phyloP scores from a whole-genome alignment of 2,888 invertebrate genomes.

The Drosophila ochracea region DNA sequence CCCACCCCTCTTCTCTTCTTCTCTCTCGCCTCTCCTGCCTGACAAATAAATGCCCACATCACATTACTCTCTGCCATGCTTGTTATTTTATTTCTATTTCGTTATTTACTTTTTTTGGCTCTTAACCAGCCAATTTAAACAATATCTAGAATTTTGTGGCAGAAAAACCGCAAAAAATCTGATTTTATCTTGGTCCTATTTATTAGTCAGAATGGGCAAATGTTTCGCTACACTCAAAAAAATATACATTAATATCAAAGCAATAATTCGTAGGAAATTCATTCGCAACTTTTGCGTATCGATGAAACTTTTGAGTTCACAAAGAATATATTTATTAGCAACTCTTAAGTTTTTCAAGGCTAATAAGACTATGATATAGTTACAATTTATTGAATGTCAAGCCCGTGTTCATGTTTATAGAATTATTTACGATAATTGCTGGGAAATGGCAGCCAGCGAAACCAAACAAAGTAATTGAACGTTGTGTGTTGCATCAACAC shows the following conservation, averaged over 20 bases:
- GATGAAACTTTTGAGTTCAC: background rate
- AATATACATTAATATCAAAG: background rate
- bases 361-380: background rate
- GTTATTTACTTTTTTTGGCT: constrained; percentile 43
- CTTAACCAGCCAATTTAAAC: constrained; percentile 61
- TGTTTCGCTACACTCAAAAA: constrained; percentile 22
- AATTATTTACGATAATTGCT: constrained; percentile 55
- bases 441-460: constrained; percentile 39
- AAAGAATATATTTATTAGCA: background rate
- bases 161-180: constrained; percentile 54
- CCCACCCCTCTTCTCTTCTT: too few species aligned
- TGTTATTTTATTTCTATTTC: constrained; percentile 12
- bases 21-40: background rate
- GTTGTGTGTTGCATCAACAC: constrained; percentile 47
- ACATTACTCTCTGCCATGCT: constrained; percentile 22
- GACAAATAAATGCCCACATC: constrained; percentile 23
- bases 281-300: background rate
- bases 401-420: constrained; percentile 25
- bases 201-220: constrained; percentile 40
- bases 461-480: constrained; percentile 64
- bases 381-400: constrained; percentile 17
- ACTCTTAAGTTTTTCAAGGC: constrained; percentile 10
- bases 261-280: background rate
- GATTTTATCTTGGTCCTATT: constrained; percentile 40
- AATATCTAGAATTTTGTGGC: constrained; percentile 62